These are phyloP conservation scores for Charanyca ferruginea DNA, from an alignment of 2,888 invertebrate species.

Conservation along the genomic window DNA sequence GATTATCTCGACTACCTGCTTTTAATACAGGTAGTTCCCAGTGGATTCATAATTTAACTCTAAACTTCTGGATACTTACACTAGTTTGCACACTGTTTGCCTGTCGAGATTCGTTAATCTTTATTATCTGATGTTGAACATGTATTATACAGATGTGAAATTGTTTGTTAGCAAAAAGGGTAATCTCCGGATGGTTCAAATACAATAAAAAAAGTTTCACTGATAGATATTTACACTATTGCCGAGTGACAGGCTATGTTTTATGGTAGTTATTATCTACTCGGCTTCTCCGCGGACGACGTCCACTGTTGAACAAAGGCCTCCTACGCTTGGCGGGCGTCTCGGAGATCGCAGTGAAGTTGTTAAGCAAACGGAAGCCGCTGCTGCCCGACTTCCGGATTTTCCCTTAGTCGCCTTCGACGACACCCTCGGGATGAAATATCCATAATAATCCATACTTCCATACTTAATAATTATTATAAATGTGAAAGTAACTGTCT, in stretches of 20 bases:
- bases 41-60: conserved; percentile 78
- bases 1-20: conserved; percentile 77
- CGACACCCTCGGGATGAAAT: no score
- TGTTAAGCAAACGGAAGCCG: no score
- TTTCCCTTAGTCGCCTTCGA: no score
- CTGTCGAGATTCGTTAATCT: conserved; percentile 62
- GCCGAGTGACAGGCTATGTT: background rate
- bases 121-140: conserved; percentile 50
- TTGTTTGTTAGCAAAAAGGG: background rate
- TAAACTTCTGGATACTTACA: conserved; percentile 66
- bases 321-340: no score
- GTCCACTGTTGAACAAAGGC: no score
- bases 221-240: background rate
- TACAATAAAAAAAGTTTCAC: no score
- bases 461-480: no score
- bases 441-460: no score
- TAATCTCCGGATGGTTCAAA: no score
- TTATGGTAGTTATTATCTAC: background rate
- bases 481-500: no score
- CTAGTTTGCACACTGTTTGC: conserved; percentile 64
- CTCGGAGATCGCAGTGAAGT: no score
- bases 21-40: conserved; percentile 75
- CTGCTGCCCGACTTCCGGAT: no score
- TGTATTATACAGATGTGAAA: background rate
- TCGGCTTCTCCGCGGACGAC: background rate